These are phyloP conservation scores for Campoplex capitator DNA, from an alignment of 2,888 invertebrate species.

Conservation along the genomic window DNA sequence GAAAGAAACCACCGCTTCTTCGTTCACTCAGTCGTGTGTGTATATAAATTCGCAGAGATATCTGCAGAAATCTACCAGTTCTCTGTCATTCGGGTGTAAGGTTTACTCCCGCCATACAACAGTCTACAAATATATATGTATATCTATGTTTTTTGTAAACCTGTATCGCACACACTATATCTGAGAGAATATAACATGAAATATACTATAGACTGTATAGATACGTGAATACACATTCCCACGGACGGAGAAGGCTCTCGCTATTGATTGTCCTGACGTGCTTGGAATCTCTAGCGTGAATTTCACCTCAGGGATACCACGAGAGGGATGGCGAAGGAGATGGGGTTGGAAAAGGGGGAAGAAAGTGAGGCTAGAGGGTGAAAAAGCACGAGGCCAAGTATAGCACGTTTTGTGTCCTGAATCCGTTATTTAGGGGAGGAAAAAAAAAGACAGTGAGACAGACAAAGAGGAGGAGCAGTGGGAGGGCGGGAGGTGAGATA, in stretches of 20 bases:
- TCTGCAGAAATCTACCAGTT: constrained; percentile 18
- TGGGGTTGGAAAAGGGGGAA: background rate
- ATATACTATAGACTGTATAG: constrained; percentile 41
- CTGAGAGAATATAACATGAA: constrained; percentile 36
- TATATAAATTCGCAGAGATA: constrained; percentile 39
- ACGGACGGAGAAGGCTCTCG: constrained; percentile 67
- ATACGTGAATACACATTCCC: constrained; percentile 76
- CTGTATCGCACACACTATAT: background rate
- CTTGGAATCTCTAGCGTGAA: constrained; percentile 73
- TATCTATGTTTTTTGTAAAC: constrained; percentile 2
- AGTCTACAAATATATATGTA: background rate
- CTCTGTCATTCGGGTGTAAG: constrained; percentile 31
- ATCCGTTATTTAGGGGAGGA: constrained; percentile 67
- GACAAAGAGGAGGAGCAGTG: background rate
- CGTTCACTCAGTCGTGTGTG: constrained; percentile 25
- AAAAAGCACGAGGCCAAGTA: constrained; percentile 65
- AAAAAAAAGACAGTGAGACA: constrained; percentile 12
- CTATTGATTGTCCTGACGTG: constrained; percentile 79
- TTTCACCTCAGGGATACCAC: constrained; percentile 65
- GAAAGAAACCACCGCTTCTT: background rate
- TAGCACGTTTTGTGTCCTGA: constrained; percentile 69
- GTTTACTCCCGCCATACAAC: constrained; percentile 16
- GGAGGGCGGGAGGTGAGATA: background rate
- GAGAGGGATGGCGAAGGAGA: constrained; percentile 36
- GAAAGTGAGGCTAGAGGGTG: constrained; percentile 44